Base-by-base conservation (phyloP, 2,888 invertebrate genomes). In the Polyommatus icarus region DNA sequence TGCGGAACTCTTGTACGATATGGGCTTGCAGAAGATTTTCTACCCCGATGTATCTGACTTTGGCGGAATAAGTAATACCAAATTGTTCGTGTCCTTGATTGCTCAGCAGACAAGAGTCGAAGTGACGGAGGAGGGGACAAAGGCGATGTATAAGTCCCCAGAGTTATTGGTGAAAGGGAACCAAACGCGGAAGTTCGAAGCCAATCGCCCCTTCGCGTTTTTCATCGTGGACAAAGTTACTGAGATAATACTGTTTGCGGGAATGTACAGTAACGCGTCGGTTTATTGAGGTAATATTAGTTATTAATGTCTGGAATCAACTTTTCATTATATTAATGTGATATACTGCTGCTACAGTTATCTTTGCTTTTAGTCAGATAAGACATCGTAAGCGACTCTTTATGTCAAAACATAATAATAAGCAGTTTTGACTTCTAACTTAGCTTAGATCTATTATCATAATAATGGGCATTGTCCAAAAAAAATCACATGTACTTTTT, bases 21-120 rank as follows among this genome's bases (percentile, higher is more conserved):
- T 92, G 90, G 91, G 91, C 0, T 83, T 91, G 0, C 84, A 80
- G 59, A 87, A 85, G n/a, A 83, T 91, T n/a, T 92, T 92, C 79
- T 80, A 88, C 78, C 88, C 87, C 1, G 80, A 85, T 0, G 29
- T 81, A 18, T 88, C 91, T 1, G 85, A 91, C 32, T 84, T 92
- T 1, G 82, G 80, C 0, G 84, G 85, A 29, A 89, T 92, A 8
- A 90, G 88, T 83, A 83, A 88, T 77, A 88, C 84, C 71, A 84
- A 82, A 7, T 82, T 90, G 77, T 83, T 86, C n/a, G 85, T 85
- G 0, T 91, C 91, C 0, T 50, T 89, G 0, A 88, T 91, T 86
- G 87, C 85, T 0, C 92, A 92, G 80, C 82, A 85, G 1, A 81
- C 86, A 29, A 80, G 87, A 59, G 87, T 92, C 32, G 86, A 89